phyloP scores from a whole-genome alignment of 2,113 vertebrate genomes.

The Diphyllodes magnificus region DNA sequence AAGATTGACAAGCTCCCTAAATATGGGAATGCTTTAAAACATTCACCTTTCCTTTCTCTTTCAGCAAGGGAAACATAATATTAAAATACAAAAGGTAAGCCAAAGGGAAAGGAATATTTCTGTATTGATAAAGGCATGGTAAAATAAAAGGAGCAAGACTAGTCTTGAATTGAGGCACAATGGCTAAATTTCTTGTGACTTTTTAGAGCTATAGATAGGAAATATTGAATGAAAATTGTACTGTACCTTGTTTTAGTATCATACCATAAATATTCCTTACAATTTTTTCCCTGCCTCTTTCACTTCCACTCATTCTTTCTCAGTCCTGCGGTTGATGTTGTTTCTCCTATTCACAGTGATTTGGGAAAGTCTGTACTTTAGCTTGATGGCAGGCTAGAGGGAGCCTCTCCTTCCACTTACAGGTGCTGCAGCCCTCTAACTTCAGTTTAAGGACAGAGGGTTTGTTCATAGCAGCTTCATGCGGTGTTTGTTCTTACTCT shows the following conservation, averaged over 20 bases:
- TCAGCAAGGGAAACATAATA: background rate
- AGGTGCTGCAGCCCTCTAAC: background rate
- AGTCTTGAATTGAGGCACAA: background rate
- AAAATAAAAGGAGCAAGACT: background rate
- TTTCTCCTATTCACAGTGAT: background rate
- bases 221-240: background rate
- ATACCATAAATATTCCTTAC: background rate
- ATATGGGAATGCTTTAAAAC: background rate
- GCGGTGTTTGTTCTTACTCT: background rate
- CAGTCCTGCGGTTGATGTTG: background rate
- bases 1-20: background rate
- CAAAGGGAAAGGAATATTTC: background rate
- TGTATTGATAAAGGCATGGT: background rate
- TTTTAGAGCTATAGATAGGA: background rate
- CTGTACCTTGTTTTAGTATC: background rate
- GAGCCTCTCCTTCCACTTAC: background rate
- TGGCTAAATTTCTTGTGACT: background rate
- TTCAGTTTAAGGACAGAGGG: background rate
- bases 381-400: background rate
- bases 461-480: background rate
- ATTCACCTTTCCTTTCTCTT: background rate
- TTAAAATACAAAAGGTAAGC: background rate
- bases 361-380: background rate
- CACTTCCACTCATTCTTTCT: background rate
- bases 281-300: background rate